Conservation (phyloP, 2,797 vertebrate genomes). For the Premnoplex brunnescens region DNA sequence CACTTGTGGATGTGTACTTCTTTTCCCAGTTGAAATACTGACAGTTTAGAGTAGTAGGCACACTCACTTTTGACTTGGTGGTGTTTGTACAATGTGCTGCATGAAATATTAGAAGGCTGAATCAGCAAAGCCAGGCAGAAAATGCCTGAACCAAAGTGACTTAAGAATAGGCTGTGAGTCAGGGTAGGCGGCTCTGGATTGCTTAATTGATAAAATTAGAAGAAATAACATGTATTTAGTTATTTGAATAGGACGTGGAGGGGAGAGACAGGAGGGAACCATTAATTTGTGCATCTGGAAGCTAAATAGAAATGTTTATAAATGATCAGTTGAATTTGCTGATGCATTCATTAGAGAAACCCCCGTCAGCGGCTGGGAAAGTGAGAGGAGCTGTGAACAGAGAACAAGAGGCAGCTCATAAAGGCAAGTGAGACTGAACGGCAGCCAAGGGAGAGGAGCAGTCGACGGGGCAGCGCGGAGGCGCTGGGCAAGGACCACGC, state of each 20-base stretch:
- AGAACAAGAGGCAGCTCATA: slow-evolving; percentile 73
- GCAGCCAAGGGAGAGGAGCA: slow-evolving; percentile 71
- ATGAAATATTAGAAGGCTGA: slow-evolving; percentile 39
- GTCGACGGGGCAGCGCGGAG: slow-evolving; percentile 38
- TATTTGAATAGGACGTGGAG: background rate
- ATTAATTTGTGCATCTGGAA: slow-evolving; percentile 18
- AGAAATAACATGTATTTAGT: slow-evolving; percentile 16
- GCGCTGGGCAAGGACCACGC: slow-evolving; percentile 32
- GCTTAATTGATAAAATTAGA: slow-evolving; percentile 51
- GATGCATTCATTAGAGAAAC: slow-evolving; percentile 64
- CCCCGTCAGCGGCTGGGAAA: slow-evolving; percentile 52
- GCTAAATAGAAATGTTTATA: slow-evolving; percentile 66
- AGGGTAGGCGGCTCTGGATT: slow-evolving; percentile 34
- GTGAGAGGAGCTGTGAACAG: slow-evolving; percentile 55
- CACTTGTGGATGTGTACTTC: background rate
- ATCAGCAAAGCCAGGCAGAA: slow-evolving; percentile 35
- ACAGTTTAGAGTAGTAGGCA: background rate
- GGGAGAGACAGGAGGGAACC: background rate
- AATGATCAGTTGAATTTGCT: slow-evolving; percentile 67
- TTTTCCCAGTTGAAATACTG: background rate
- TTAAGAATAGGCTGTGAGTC: slow-evolving; percentile 54
- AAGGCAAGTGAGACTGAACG: slow-evolving; percentile 74
- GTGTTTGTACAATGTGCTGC: background rate
- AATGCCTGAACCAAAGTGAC: slow-evolving; percentile 32
- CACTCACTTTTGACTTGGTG: background rate